Evolutionary conservation across 1,140 invertebrate genomes (phyloP).

Genomic region (Danaus plexippus): DNA sequence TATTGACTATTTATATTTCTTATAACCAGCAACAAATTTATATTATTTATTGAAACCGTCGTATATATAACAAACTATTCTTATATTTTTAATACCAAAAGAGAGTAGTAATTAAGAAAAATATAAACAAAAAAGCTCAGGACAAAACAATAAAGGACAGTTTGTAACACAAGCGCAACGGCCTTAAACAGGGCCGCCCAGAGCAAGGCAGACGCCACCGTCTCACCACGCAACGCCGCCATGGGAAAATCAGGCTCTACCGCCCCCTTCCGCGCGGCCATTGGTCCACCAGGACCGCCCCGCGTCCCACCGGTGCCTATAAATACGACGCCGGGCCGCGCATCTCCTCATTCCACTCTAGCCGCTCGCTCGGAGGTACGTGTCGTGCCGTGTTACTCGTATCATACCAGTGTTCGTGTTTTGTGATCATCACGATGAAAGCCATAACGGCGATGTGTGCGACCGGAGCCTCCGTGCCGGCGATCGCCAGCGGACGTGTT

Average conservation of each 20-base stretch:
- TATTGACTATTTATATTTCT: too few species aligned
- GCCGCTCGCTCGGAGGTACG: conserved; percentile 38
- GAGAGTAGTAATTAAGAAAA: conserved; percentile 9
- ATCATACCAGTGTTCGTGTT: conserved; percentile 55
- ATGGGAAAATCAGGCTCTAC: conserved; percentile 68
- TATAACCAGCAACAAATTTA: too few species aligned
- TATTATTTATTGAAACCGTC: too few species aligned
- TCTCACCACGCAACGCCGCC: conserved; percentile 29
- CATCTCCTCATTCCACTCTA: conserved; percentile 65
- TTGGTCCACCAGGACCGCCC: conserved; percentile 58
- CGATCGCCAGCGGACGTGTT: conserved; percentile 76
- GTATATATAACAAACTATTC: too few species aligned
- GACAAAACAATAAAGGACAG: conserved; percentile 52
- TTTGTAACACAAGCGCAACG: conserved; percentile 62
- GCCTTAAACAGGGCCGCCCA: conserved; percentile 66
- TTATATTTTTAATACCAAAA: too few species aligned
- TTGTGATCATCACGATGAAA: conserved; percentile 75
- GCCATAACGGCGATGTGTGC: conserved; percentile 78
- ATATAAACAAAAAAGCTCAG: conserved; percentile 30
- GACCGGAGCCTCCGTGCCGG: conserved; percentile 75
- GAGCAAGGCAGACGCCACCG: conserved; percentile 49
- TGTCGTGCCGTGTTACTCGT: conserved; percentile 33
- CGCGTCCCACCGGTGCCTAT: conserved; percentile 54
- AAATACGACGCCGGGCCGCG: conserved; percentile 46
- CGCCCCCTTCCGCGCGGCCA: conserved; percentile 57